Base-by-base conservation (phyloP, 2,888 invertebrate species). In the Diarsia rubi region DNA sequence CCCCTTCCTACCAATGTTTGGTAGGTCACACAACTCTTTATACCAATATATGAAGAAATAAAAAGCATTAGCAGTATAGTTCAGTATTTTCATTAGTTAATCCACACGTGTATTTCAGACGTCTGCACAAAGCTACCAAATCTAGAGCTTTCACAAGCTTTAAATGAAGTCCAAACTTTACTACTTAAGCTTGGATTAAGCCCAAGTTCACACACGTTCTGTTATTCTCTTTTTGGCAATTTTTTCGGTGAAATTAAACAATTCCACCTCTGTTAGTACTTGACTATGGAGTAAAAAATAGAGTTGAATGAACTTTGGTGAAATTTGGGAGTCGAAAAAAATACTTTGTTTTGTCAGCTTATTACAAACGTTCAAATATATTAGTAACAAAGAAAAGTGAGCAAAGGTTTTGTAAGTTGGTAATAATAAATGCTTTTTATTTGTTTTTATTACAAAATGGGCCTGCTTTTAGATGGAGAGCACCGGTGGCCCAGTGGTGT, bases 91-190 rank as follows among this genome's bases (percentile, higher is more conserved):
- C 31, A 42, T 74, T 42, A 45, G 14, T 57, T 62, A 21, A 47
- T 49, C n/a, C 11, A 65, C 27, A 64, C 49, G 60, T 65, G 45
- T 31, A 65, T 62, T 27, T 19, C 24, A 65, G 64, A n/a, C 27
- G 24, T 68, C 59, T 19, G 8, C 54, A 63, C 60, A 62, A 54
- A 70, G 44, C 76, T 62, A 19, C 8, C 14, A 45, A 54, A 47
- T 12, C 19, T 14, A 31, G 14, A 65, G 52, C 52, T 59, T 63
- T 37, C 6, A 49, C 47, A 47, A 59, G 67, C 37, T 37, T 37
- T 44, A 54, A 69, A 69, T 78, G 14, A 69, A 73, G 59, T 63
- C 6, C 31, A 16, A 83, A 63, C 73, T 77, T 77, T 31, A 60
- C 44, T 59, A 49, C 16, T 67, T 62, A 65, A 69, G 21, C 27